These are phyloP conservation scores for Prionailurus viverrinus DNA, from an alignment of 2,113 vertebrate genomes.

Conservation along the genomic window DNA sequence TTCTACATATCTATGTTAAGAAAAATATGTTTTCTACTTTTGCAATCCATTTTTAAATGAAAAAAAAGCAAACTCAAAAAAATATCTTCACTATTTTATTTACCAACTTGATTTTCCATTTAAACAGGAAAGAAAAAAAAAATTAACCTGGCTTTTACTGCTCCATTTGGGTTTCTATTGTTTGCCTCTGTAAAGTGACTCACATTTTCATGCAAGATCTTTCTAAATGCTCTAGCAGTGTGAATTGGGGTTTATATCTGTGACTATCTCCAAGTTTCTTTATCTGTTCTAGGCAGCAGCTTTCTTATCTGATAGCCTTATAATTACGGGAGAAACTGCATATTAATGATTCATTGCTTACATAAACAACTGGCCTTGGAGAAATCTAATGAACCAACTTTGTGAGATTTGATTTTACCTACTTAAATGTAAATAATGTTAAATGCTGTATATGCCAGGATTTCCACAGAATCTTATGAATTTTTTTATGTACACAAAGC, in stretches of 20 bases:
- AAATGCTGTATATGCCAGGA: slow-evolving; percentile 85
- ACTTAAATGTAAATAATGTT: slow-evolving; percentile 91
- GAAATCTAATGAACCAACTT: slow-evolving; percentile 87
- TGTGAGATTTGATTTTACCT: slow-evolving; percentile 87
- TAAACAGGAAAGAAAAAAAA: background rate
- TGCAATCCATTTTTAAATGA: background rate
- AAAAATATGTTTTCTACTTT: background rate
- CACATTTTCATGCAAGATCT: slow-evolving; percentile 76
- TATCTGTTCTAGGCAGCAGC: slow-evolving; percentile 87
- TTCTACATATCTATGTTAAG: background rate
- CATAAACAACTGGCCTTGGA: slow-evolving; percentile 89
- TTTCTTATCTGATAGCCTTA: slow-evolving; percentile 88
- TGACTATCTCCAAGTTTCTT: slow-evolving; percentile 85
- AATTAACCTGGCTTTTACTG: slow-evolving; percentile 60
- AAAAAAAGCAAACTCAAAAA: slow-evolving; percentile 2
- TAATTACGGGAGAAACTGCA: slow-evolving; percentile 87
- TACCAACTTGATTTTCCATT: slow-evolving; percentile 12
- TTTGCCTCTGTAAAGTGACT: slow-evolving; percentile 74
- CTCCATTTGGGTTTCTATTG: slow-evolving; percentile 47
- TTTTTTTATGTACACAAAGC: slow-evolving; percentile 77
- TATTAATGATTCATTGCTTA: slow-evolving; percentile 88
- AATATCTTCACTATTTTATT: slow-evolving; percentile 57
- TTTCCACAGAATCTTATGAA: slow-evolving; percentile 81
- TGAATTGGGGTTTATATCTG: slow-evolving; percentile 84
- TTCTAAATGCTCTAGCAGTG: slow-evolving; percentile 57